Evolutionary conservation across 2,113 vertebrate genomes (phyloP).

Genomic region (Pterocles orientalis): DNA sequence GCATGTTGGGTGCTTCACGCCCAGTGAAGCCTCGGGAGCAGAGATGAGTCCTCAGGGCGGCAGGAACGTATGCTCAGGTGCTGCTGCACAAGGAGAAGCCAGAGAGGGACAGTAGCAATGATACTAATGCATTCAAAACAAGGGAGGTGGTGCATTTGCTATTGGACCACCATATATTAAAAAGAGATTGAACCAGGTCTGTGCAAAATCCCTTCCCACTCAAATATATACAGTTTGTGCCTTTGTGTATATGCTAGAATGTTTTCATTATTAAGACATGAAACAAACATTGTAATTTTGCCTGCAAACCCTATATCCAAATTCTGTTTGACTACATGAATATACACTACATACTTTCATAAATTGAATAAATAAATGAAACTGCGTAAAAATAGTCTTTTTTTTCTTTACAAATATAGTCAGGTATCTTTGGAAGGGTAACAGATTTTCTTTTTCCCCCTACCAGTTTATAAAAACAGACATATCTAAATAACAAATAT

Average conservation of each 20-base stretch:
- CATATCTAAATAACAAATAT: constrained; percentile 11
- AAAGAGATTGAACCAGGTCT: neutral
- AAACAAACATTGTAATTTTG: neutral
- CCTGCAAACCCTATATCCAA: neutral
- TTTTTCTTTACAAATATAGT: neutral
- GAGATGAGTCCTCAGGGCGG: neutral
- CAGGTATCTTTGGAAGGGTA: neutral
- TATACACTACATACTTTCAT: neutral
- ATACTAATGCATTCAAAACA: neutral
- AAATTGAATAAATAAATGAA: neutral
- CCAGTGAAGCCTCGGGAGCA: neutral
- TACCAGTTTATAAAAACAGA: constrained; percentile 25
- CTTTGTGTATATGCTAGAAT: neutral
- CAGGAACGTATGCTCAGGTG: neutral
- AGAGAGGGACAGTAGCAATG: rapidly evolving
- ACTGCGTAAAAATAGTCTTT: neutral
- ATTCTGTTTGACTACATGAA: neutral
- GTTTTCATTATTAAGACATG: neutral
- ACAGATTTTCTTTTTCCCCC: neutral
- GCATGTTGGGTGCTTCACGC: neutral
- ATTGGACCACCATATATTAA: neutral
- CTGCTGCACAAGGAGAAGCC: neutral
- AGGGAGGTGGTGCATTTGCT: neutral
- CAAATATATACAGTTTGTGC: neutral
- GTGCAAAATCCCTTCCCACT: neutral